Evolutionary conservation across 92 coral and sea anemone species (phyloP).

Genomic region (Desmophyllum pertusum): DNA sequence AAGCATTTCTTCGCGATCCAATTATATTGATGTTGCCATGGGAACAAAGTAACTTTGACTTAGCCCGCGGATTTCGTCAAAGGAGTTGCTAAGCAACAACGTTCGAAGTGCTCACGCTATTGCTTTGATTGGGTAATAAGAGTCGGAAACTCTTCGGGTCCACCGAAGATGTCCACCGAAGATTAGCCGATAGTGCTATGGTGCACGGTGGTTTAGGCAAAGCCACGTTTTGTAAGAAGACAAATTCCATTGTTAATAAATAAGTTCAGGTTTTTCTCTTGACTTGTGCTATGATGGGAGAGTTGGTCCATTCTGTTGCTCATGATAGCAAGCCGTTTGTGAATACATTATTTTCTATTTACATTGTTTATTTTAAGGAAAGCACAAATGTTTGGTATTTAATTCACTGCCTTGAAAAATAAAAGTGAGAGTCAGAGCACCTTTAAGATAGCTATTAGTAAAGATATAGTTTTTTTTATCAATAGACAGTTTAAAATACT

Average conservation of each 20-base stretch:
- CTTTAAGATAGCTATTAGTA: not conserved
- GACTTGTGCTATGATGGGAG: not conserved
- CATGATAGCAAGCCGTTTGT: not conserved
- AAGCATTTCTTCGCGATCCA: not conserved
- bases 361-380: not conserved
- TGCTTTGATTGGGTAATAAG: not conserved
- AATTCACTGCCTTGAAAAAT: not conserved
- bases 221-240: not conserved
- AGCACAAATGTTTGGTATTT: not conserved
- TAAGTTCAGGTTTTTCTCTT: not conserved
- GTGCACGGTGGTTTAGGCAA: not conserved
- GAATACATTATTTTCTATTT: not conserved
- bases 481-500: not conserved
- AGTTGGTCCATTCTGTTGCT: not conserved
- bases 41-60: not conserved
- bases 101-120: not conserved
- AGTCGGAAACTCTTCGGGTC: not conserved
- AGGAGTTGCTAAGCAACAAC: slow-evolving; percentile 6
- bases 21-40: not conserved
- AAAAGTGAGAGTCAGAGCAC: not conserved
- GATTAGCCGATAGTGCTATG: not conserved
- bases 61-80: not conserved
- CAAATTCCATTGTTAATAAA: not conserved
- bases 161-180: not conserved
- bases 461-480: slow-evolving; percentile 3